Evolutionary conservation across 2,113 vertebrate species (phyloP).

Genomic region (Bufo bufo): DNA sequence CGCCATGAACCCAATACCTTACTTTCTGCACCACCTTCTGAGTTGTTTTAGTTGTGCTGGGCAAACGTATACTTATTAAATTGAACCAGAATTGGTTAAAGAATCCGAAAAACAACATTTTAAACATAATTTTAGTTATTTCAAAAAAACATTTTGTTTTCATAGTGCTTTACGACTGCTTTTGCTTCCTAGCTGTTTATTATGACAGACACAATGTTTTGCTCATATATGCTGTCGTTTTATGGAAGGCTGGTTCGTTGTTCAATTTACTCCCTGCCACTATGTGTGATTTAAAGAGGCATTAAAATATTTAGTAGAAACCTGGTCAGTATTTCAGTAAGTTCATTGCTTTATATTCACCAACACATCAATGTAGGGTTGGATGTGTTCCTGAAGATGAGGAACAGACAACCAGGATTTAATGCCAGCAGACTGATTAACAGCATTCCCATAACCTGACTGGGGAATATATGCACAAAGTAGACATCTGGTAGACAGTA

Average conservation of each 20-base stretch:
- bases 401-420: constrained; percentile 2
- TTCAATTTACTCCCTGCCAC: not conserved
- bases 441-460: not conserved
- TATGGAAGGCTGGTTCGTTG: constrained; percentile 3
- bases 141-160: not conserved
- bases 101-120: no score
- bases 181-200: not conserved
- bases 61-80: no score
- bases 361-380: constrained; percentile 3
- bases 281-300: not conserved
- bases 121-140: no score
- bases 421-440: constrained; percentile 18
- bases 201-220: not conserved
- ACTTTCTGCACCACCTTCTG: no score
- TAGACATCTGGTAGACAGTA: constrained; percentile 9
- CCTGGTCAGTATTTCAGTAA: constrained; percentile 3
- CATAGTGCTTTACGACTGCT: not conserved
- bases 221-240: not conserved
- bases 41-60: no score
- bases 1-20: no score
- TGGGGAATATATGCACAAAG: constrained; percentile 6
- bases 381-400: not conserved
- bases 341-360: constrained; percentile 6
- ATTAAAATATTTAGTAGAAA: constrained; percentile 34
- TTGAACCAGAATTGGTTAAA: no score